Conservation (phyloP, 2,888 invertebrate species). For the Pseudococcus viburni region DNA sequence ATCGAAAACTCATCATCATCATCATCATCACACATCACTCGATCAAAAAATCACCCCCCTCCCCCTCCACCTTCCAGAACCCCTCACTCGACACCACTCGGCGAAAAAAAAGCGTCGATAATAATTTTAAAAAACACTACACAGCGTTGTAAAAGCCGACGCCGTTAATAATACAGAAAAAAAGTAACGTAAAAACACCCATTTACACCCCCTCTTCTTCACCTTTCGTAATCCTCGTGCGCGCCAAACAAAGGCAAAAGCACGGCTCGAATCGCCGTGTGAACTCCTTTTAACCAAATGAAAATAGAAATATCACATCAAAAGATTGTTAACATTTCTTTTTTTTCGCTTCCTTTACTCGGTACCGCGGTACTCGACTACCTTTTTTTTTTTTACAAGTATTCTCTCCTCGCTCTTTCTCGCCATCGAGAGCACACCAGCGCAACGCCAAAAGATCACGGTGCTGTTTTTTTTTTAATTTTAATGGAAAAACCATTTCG, state of each 20-base stretch:
- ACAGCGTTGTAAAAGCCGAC: conserved; percentile 17
- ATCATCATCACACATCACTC: too few relatives aligned
- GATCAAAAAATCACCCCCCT: too few relatives aligned
- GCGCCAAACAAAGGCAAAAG: conserved; percentile 18
- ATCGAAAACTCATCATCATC: too few relatives aligned
- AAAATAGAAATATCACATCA: conserved; percentile 62
- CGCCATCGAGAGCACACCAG: not conserved
- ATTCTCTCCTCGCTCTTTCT: not conserved
- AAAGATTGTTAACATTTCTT: conserved; percentile 49
- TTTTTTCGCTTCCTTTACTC: conserved; percentile 37
- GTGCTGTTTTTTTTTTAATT: conserved; percentile 43
- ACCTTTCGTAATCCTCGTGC: not conserved
- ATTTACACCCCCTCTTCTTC: not conserved
- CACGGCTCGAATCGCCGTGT: conserved; percentile 55
- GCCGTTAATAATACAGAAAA: not conserved
- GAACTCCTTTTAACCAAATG: conserved; percentile 56
- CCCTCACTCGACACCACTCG: not conserved
- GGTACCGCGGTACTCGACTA: conserved; percentile 46
- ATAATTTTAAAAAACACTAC: conserved; percentile 45
- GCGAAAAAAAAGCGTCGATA: not conserved
- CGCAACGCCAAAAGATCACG: not conserved
- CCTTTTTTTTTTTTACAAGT: conserved; percentile 23
- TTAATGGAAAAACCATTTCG: conserved; percentile 61
- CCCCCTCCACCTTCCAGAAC: too few relatives aligned
- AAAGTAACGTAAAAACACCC: not conserved